A percentile compares a stretch with the other conserved stretches of the same genome.
phyloP scores from a whole-genome alignment of 2,888 invertebrate species.

The Drosophila kambysellisi region DNA sequence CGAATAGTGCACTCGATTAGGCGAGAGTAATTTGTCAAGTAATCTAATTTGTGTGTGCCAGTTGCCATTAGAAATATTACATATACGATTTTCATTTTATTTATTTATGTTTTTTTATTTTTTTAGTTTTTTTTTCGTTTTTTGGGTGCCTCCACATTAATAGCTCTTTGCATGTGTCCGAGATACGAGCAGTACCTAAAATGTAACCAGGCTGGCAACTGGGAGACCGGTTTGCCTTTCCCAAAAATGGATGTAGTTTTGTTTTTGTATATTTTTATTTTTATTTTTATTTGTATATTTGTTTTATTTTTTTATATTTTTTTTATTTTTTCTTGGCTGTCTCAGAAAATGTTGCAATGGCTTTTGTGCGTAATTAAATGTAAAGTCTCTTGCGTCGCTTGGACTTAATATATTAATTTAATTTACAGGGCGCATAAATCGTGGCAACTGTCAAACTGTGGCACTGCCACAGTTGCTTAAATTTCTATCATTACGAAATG shows the following conservation, averaged over 20 bases:
- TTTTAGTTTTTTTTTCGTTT: neutral
- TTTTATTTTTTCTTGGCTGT: constrained; percentile 20
- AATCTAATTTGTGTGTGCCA: constrained; percentile 48
- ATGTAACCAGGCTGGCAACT: constrained; percentile 60
- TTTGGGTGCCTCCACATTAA: constrained; percentile 33
- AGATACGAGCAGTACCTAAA: constrained; percentile 53
- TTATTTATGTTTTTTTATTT: neutral
- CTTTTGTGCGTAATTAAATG: constrained; percentile 77
- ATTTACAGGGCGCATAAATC: constrained; percentile 67
- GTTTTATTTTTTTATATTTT: constrained; percentile 16
- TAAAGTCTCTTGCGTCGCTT: constrained; percentile 41
- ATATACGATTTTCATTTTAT: constrained; percentile 35
- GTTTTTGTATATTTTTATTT: constrained; percentile 21
- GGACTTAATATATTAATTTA: constrained; percentile 72
- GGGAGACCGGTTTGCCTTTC: constrained; percentile 78
- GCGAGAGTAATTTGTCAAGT: constrained; percentile 48
- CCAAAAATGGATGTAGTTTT: constrained; percentile 59
- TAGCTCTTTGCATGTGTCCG: constrained; percentile 23
- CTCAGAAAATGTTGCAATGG: constrained; percentile 63
- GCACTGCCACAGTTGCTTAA: constrained; percentile 40
- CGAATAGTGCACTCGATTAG: constrained; percentile 20
- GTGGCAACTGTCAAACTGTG: constrained; percentile 47
- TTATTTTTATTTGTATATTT: constrained; percentile 19
- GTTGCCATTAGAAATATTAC: constrained; percentile 57
- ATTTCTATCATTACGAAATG: constrained; percentile 74